Base-by-base conservation (phyloP, 2,888 invertebrate genomes). In the Agrilus mali region DNA sequence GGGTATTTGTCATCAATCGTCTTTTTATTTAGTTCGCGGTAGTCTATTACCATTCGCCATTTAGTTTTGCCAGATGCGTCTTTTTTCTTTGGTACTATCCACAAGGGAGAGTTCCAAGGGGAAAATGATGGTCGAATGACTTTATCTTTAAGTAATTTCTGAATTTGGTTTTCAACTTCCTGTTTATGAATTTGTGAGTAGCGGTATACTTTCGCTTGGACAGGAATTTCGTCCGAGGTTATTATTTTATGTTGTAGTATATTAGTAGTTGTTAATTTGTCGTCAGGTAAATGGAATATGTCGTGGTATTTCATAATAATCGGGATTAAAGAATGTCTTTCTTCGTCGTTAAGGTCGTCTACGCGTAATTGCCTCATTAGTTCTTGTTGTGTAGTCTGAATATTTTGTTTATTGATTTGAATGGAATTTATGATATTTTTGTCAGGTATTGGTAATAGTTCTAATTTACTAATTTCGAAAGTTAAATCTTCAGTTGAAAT, bases 71-170 rank as follows among this genome's bases (percentile, higher is more conserved):
- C 58, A 1, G 54, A 51, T 1, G 55, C 46, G 17, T 60, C 60
- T 6, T 47, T 10, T 48, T 61, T 60, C 36, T 61, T 59, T 1
- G 59, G 57, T 1, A 63, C 60, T 36, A 62, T 44, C 48, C 59
- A 59, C 3, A 60, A 53, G 1, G 59, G 60, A 7, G 55, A 54
- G 40, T 52, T 57, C 57, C 57, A 62, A 0, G 58, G 62, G 4
- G 57, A 58, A 14, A 49, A 41, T 1, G 53, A 54, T 17, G 54
- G 53, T 40, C 49, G 44, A 10, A 62, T 60, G 5, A 61, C 51
- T 20, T 56, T 53, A 36, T 59, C 45, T 4, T 51, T 22, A 44
- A 60, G 38, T 34, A 60, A n/a, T 41, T 27, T 27, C 4, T 27
- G 3, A 2, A 27, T 27, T 5, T 27, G 27, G 3, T 27, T 27